Percentiles rank a stretch among this genome's conserved stretches.
These are phyloP conservation scores for Drosophila teissieri DNA, from an alignment of 1,140 invertebrate genomes.

Conservation along the genomic window DNA sequence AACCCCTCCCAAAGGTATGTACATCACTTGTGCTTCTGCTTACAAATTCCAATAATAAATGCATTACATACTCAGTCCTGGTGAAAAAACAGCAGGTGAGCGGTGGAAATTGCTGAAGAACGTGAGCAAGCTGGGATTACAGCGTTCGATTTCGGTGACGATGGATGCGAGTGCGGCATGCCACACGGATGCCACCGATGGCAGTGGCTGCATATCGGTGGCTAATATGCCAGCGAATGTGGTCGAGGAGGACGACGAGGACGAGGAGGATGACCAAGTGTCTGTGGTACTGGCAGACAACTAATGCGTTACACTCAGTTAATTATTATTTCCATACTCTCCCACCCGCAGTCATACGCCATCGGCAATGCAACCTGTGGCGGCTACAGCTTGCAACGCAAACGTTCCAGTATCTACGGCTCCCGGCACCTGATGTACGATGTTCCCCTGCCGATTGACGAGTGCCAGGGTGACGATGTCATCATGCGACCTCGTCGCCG, in stretches of 20 bases:
- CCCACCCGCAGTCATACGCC: conserved; percentile 37
- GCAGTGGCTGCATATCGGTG: conserved; percentile 33
- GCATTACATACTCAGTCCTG: conserved; percentile 8
- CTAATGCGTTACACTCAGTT: too few relatives aligned
- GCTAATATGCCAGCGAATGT: conserved; percentile 38
- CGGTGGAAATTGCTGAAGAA: conserved; percentile 87
- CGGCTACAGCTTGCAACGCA: conserved; percentile 52
- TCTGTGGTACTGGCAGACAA: conserved; percentile 43
- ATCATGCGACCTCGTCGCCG: conserved; percentile 74
- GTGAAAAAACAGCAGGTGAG: conserved; percentile 86
- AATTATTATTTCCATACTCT: too few relatives aligned
- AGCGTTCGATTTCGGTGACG: conserved; percentile 83
- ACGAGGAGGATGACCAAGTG: conserved; percentile 58
- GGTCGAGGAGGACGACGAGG: conserved; percentile 42
- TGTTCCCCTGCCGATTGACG: conserved; percentile 87
- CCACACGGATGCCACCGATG: conserved; percentile 53
- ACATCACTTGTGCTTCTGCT: background rate
- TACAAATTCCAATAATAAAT: background rate
- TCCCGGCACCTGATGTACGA: conserved; percentile 88
- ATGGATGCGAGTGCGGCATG: conserved; percentile 42
- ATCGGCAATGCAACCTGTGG: conserved; percentile 27
- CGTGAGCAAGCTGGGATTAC: conserved; percentile 86
- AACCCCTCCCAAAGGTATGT: conserved; percentile 67
- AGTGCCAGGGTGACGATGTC: conserved; percentile 85
- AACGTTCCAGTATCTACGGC: conserved; percentile 85